phyloP scores from a whole-genome alignment of 92 coral and sea anemone species.

The Virgularia gustaviana region DNA sequence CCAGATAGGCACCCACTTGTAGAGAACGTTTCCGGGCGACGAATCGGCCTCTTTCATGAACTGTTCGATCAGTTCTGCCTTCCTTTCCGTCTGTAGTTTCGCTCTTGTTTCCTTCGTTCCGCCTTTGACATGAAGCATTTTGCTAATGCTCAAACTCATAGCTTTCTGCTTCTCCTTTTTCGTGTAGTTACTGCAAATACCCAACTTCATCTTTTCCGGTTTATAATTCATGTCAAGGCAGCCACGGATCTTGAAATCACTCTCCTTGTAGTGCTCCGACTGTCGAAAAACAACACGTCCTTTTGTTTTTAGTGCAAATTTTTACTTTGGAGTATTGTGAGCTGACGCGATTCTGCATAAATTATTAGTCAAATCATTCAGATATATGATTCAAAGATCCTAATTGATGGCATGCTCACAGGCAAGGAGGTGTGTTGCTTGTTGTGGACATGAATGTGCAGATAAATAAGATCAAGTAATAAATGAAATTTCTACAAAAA shows the following conservation, averaged over 20 bases:
- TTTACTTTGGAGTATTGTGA: too few relatives aligned
- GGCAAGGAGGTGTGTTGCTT: too few relatives aligned
- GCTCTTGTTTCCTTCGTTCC: slow-evolving; percentile 25
- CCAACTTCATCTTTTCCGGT: neutral
- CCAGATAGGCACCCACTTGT: slow-evolving; percentile 27
- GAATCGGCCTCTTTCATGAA: slow-evolving; percentile 25
- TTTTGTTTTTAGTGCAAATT: too few relatives aligned
- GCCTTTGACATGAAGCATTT: slow-evolving; percentile 21
- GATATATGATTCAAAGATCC: too few relatives aligned
- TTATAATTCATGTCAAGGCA: neutral
- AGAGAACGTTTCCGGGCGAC: neutral
- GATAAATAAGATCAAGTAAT: too few relatives aligned
- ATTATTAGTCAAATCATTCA: too few relatives aligned
- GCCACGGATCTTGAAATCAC: slow-evolving; percentile 10
- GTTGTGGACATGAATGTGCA: too few relatives aligned
- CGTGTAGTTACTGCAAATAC: neutral
- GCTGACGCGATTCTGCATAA: too few relatives aligned
- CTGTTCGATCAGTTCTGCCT: slow-evolving; percentile 3
- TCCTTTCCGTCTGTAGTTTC: slow-evolving; percentile 10
- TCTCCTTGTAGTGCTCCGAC: slow-evolving; percentile 27
- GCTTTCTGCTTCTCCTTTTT: neutral
- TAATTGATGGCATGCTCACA: too few relatives aligned
- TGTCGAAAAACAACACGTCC: too few relatives aligned
- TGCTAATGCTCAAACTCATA: slow-evolving; percentile 1
- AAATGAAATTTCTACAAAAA: too few relatives aligned